Base-by-base conservation (phyloP, 2,888 invertebrate species). In the Pelosia muscerda region DNA sequence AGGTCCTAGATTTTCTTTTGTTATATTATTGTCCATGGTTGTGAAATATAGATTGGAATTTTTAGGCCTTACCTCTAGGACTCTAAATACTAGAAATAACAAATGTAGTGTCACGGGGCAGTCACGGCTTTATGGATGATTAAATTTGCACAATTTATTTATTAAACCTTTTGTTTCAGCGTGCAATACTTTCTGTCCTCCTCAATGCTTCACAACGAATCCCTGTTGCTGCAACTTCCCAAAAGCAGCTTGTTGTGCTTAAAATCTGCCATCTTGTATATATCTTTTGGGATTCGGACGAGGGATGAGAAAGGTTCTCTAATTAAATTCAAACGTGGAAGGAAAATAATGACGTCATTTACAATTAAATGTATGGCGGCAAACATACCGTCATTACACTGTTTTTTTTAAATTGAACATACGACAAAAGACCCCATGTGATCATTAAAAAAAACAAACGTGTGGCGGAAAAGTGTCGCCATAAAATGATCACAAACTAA, bases 151-250 rank as follows among this genome's bases (percentile, higher is more conserved):
- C 8, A 49, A 9, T 49, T 55, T 15, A 9, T 65, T 34, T 38
- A 4, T 8, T 15, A 22, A 10, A 10, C 5, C 0, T 10, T 38
- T 22, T 53, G n/a, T 68, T 68, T 42, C 88, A 94, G 94, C 93
- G 25, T 94, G 94, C 75, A 79, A 86, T 68, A 94, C 93, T 78
- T 84, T 84, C 2, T 92, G 91, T 66, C 93, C 94, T 0, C 86
- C 91, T 13, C 84, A 90, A 74, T 94, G 94, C 76, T 92, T 92
- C 74, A 84, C 89, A 54, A 92, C 89, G n/a, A 91, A 93, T 60
- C 93, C 94, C 0, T 94, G 93, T 79, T 91, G 91, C 8, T 94
- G 94, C 76, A 84, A 75, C 19, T 94, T 92, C 87, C 94, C 94
- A 9, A 88, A 72, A 74, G 94, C 94, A 3, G 93, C 81, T 63